Evolutionary conservation across 2,797 vertebrate species (phyloP).

Genomic region (Leuciscus waleckii): DNA sequence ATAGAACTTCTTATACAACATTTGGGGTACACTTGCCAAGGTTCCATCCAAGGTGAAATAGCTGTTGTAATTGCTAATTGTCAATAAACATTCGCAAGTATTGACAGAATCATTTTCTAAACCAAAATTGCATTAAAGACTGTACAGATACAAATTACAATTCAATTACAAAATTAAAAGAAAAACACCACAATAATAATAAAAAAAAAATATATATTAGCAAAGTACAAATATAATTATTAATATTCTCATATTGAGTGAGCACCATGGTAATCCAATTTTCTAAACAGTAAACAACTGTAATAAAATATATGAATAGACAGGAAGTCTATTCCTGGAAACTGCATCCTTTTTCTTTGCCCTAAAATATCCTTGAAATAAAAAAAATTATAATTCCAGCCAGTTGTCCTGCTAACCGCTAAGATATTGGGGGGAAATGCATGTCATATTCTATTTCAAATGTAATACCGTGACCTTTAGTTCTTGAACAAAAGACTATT

Average conservation of each 20-base stretch:
- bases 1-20: too few species aligned
- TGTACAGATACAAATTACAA: neutral
- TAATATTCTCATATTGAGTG: neutral
- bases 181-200: neutral
- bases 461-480: slow-evolving; percentile 38
- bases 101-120: neutral
- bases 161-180: neutral
- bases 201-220: neutral
- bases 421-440: slow-evolving; percentile 5
- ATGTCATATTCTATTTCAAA: neutral
- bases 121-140: neutral
- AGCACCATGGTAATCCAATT: neutral
- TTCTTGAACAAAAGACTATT: slow-evolving; percentile 21
- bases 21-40: too few species aligned
- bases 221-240: neutral
- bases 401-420: slow-evolving; percentile 5
- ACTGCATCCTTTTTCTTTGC: neutral
- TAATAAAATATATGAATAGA: neutral
- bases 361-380: neutral
- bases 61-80: too few species aligned
- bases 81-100: neutral
- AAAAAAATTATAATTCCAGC: neutral
- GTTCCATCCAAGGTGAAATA: too few species aligned
- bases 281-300: neutral
- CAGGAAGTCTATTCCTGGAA: neutral